Conservation (phyloP, 2,113 vertebrate genomes). For the Grallaria varia region DNA sequence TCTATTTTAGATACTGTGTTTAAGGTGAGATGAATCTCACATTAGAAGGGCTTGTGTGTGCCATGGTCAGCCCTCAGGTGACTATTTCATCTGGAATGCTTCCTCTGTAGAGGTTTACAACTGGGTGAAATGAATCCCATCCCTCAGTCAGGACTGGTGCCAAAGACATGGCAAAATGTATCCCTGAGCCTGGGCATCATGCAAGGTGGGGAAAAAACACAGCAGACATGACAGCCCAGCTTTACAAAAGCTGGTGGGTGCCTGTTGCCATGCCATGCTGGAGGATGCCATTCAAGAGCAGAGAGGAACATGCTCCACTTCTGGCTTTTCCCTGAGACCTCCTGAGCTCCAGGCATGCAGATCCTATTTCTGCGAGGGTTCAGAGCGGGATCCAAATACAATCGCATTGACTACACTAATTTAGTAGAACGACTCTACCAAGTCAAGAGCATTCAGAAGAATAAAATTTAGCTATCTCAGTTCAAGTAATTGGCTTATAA, state of each 20-base stretch:
- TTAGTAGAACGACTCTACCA: not conserved
- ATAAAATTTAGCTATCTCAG: not conserved
- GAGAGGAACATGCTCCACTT: not conserved
- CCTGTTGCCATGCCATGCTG: not conserved
- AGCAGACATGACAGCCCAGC: accelerated
- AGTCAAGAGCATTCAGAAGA: not conserved
- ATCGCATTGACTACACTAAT: not conserved
- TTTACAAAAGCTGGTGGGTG: not conserved
- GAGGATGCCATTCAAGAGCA: not conserved
- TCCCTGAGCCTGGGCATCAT: not conserved
- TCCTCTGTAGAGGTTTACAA: not conserved
- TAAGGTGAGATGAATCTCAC: not conserved
- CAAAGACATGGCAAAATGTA: not conserved
- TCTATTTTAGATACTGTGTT: not conserved
- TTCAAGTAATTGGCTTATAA: not conserved
- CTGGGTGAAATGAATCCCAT: not conserved
- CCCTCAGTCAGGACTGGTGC: not conserved
- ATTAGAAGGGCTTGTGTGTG: not conserved
- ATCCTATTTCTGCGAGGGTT: not conserved
- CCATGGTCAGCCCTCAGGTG: not conserved
- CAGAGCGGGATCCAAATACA: not conserved
- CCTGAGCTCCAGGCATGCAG: not conserved
- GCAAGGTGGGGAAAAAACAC: not conserved
- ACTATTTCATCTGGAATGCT: not conserved
- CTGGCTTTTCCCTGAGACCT: not conserved